Evolutionary conservation across 2,888 invertebrate genomes (phyloP).

Genomic region (Macaria notata): DNA sequence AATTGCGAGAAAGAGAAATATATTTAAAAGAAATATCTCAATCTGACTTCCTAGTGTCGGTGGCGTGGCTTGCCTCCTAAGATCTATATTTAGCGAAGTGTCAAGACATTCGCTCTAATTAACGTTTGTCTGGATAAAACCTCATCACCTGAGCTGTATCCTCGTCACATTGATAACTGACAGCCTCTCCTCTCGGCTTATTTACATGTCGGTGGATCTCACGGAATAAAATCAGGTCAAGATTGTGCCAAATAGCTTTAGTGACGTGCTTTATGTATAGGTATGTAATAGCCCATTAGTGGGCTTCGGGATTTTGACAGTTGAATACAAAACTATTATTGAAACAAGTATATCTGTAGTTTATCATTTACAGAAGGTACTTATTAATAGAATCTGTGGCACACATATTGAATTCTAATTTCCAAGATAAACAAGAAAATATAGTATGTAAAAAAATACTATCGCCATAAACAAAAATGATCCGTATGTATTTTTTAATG

Average conservation of each 20-base stretch:
- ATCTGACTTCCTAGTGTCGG: conserved; percentile 14
- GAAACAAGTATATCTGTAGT: too few relatives aligned
- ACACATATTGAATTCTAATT: too few relatives aligned
- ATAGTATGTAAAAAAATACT: too few relatives aligned
- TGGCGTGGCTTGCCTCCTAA: conserved; percentile 19
- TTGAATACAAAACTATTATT: conserved; percentile 10
- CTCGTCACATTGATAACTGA: conserved; percentile 31
- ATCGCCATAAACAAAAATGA: too few relatives aligned
- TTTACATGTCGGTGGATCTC: conserved; percentile 30
- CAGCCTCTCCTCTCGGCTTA: conserved; percentile 33
- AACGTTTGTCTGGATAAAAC: conserved; percentile 29
- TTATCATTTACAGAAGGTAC: too few relatives aligned
- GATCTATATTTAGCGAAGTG: conserved; percentile 40
- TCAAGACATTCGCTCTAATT: conserved; percentile 37
- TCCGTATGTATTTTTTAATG: too few relatives aligned
- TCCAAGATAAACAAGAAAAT: too few relatives aligned
- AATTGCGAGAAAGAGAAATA: neutral
- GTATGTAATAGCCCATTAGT: conserved; percentile 30
- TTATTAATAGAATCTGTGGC: too few relatives aligned
- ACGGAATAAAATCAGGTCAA: conserved; percentile 37
- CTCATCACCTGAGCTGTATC: conserved; percentile 25
- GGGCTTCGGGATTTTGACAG: conserved; percentile 27
- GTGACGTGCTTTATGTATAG: conserved; percentile 24
- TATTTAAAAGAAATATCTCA: conserved; percentile 17
- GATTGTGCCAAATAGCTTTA: conserved; percentile 32